A percentile compares a stretch with the other conserved stretches of the same genome.
Evolutionary conservation across 1,140 invertebrate species (phyloP).

Genomic region (Oscheius sp.): DNA sequence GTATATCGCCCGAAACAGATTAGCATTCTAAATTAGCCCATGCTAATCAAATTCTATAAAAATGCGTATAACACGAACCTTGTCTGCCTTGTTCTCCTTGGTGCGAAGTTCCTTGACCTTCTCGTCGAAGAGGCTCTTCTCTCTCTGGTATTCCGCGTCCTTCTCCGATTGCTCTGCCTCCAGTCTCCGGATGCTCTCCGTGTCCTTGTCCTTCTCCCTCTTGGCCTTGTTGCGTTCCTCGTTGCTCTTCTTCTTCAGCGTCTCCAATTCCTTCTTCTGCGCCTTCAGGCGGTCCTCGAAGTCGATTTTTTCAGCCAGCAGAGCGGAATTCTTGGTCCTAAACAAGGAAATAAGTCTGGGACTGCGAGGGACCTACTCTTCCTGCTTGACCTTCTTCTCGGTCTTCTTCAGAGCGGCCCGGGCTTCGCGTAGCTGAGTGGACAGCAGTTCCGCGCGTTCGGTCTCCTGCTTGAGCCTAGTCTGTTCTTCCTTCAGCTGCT

Average conservation of each 20-base stretch:
- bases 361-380: conserved; percentile 1
- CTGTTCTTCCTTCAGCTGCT: background rate
- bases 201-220: conserved; percentile 24
- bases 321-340: background rate
- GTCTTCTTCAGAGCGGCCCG: conserved; percentile 10
- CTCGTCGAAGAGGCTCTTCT: conserved; percentile 12
- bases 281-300: conserved; percentile 25
- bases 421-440: background rate
- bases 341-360: background rate
- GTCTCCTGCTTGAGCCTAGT: background rate
- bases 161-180: background rate
- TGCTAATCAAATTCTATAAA: too few relatives aligned
- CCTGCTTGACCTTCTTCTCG: conserved; percentile 22
- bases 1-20: too few relatives aligned
- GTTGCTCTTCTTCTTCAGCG: conserved; percentile 26
- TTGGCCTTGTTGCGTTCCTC: conserved; percentile 27
- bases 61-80: conserved; percentile 5
- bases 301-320: conserved; percentile 7
- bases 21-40: too few relatives aligned
- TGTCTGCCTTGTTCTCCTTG: conserved; percentile 15
- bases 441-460: background rate
- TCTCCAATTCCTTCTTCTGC: conserved; percentile 18
- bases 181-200: conserved; percentile 20
- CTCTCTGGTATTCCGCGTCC: conserved; percentile 15
- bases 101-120: background rate